phyloP scores from a whole-genome alignment of 2,113 vertebrate species.

The Hepsetus odoe region DNA sequence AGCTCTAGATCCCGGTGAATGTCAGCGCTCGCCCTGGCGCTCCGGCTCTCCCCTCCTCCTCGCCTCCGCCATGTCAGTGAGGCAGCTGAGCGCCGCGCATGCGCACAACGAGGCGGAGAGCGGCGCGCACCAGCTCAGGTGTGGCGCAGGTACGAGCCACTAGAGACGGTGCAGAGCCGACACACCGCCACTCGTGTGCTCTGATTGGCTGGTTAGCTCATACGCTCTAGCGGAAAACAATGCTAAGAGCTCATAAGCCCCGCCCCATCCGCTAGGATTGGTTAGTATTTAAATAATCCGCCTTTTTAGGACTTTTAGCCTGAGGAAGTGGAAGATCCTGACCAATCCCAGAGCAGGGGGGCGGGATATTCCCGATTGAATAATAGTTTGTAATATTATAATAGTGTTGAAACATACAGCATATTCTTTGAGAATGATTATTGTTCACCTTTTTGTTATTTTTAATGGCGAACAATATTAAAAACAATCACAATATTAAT shows the following conservation, averaged over 20 bases:
- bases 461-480: too few relatives aligned
- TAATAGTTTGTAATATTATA: too few relatives aligned
- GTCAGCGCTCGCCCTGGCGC: slow-evolving; percentile 78
- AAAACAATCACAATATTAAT: background rate
- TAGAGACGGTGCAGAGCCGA: background rate
- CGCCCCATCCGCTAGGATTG: background rate
- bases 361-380: too few relatives aligned
- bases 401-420: too few relatives aligned
- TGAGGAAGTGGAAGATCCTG: too few relatives aligned
- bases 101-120: slow-evolving; percentile 64
- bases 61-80: slow-evolving; percentile 88
- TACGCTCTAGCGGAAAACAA: background rate
- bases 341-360: background rate
- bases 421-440: too few relatives aligned
- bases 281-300: background rate
- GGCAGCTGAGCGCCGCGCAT: slow-evolving; percentile 68
- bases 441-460: too few relatives aligned
- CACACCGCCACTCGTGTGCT: background rate
- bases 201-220: background rate
- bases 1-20: slow-evolving; percentile 62
- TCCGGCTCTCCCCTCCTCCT: slow-evolving; percentile 71
- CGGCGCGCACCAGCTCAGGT: slow-evolving; percentile 65
- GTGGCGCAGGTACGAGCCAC: slow-evolving; percentile 61
- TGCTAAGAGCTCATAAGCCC: background rate
- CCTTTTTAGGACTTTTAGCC: too few relatives aligned